Conservation (phyloP, 2,113 vertebrate genomes). For the Amia ocellicauda region DNA sequence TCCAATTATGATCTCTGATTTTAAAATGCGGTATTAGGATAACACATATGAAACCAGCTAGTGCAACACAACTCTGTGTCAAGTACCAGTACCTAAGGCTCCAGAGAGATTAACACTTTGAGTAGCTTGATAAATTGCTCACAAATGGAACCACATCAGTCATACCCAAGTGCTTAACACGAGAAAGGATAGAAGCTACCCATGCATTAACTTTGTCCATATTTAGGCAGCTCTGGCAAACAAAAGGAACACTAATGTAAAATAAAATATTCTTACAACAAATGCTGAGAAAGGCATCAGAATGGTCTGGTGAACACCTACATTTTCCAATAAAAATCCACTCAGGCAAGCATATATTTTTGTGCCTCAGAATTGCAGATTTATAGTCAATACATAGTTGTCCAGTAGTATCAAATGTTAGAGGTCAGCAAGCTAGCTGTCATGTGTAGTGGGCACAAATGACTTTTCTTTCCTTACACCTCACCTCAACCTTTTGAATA, state of each 20-base stretch:
- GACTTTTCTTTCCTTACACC: background rate
- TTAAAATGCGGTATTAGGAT: no score
- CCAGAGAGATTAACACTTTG: background rate
- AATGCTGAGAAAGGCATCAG: background rate
- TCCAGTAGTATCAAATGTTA: background rate
- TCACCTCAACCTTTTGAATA: constrained; percentile 6
- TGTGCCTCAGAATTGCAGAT: background rate
- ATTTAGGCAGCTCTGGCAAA: background rate
- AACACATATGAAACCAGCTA: no score
- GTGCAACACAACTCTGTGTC: no score
- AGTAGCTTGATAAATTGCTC: background rate
- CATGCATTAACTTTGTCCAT: background rate
- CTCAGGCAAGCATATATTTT: background rate
- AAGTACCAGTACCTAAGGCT: no score
- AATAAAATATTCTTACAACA: background rate
- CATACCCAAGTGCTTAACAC: background rate
- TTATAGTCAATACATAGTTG: background rate
- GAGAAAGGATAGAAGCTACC: background rate
- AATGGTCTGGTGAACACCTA: background rate
- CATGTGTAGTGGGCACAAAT: background rate
- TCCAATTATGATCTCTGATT: no score
- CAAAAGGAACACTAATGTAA: background rate
- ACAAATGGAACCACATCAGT: background rate
- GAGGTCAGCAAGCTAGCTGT: background rate
- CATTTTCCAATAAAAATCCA: background rate